Conservation (phyloP, 2,113 vertebrate genomes). For the Cynocephalus volans region DNA sequence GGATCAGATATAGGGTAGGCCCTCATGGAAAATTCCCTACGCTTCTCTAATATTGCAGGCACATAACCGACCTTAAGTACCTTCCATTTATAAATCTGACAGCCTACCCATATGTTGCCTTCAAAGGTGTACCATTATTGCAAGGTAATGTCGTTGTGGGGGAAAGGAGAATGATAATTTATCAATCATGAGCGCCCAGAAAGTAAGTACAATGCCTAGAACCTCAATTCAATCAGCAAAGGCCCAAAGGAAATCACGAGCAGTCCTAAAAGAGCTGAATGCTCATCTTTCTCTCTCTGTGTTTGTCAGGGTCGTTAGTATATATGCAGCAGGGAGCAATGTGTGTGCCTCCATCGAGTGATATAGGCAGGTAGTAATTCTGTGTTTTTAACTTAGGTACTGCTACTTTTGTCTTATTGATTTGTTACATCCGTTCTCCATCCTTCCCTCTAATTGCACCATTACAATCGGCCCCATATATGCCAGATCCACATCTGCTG, state of each 20-base stretch:
- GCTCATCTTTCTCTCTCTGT: not conserved
- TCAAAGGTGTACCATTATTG: conserved; percentile 83
- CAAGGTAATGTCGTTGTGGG: conserved; percentile 74
- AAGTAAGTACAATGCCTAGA: conserved; percentile 5
- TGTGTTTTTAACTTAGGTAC: not conserved
- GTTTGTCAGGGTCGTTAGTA: not conserved
- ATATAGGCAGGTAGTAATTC: not conserved
- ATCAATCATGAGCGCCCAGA: conserved; percentile 60
- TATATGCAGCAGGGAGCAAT: not conserved
- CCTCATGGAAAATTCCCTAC: conserved; percentile 75
- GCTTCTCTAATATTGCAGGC: conserved; percentile 80
- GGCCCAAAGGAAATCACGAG: conserved; percentile 5
- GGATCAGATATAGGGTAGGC: conserved; percentile 70
- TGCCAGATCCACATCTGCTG: too few species aligned
- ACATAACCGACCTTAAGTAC: conserved; percentile 75
- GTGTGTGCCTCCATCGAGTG: not conserved
- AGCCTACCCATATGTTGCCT: conserved; percentile 81
- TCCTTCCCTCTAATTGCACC: not conserved
- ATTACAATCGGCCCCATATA: not conserved
- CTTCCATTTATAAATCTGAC: conserved; percentile 83
- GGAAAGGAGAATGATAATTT: conserved; percentile 71
- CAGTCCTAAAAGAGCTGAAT: not conserved
- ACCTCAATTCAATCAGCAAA: conserved; percentile 29
- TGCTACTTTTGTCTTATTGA: not conserved
- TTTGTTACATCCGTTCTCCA: not conserved